Evolutionary conservation across 2,797 vertebrate genomes (phyloP), one percentile per base, ranked within the genome.

Genomic region (Dendrocincla fuliginosa): DNA sequence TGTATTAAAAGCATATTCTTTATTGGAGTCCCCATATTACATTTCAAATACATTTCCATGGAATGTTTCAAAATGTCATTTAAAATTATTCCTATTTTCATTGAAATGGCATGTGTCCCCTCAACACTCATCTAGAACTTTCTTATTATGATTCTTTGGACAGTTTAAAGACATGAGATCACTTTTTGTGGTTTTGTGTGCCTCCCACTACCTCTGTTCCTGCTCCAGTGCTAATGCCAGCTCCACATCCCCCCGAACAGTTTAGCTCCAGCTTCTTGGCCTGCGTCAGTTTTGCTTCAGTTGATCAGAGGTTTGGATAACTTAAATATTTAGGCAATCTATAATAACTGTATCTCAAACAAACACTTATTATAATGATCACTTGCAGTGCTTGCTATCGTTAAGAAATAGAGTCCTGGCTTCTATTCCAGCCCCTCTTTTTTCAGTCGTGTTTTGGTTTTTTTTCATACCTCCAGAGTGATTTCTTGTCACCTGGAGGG

Each of bases 1-100:
- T 89, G 75, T 96, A 97, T 97, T 97, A 97, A 96, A 96, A 96
- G 87, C 94, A 94, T 96, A 97, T 94, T 97, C 95, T 92, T 97
- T 95, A 97, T 96, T 96, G 96, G 92, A 87, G 91, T 67, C 88
- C 96, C 93, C 96, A 90, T 97, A 97, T 97, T 97, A 94, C 95
- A 95, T 97, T 97, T 97, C 97, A 97, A 97, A 97, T 97, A 96
- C 96, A 94, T 97, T 97, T 96, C 95, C 96, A 97, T 84, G 95
- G 97, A 97, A 97, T 96, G 96, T 95, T 97, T 97, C 95, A 82
- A 96, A 96, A 95, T 52, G 97, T 97, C 97, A 90, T 84, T 90
- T 92, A 87, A 96, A 85, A 97, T 97, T 95, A 97, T 93, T 90
- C 44, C 79, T 89, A 89, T 89, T 94, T 94, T 91, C 88, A 78